Conservation (phyloP, 2,797 vertebrate genomes). For the Acanthopagrus latus region DNA sequence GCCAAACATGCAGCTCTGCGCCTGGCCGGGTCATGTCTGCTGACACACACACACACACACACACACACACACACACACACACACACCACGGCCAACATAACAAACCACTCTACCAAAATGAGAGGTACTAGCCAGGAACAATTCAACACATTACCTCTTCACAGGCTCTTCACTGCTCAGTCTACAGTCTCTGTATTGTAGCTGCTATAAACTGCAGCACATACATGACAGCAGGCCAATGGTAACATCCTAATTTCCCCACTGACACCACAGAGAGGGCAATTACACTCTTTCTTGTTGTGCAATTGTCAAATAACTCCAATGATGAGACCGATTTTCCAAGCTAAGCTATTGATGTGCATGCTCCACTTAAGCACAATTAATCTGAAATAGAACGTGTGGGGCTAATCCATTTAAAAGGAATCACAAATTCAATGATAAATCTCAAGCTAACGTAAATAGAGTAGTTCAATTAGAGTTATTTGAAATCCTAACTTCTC, state of each 20-base stretch:
- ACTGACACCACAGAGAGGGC: slow-evolving; percentile 36
- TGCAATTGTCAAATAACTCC: slow-evolving; percentile 66
- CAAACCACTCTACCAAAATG: slow-evolving; percentile 25
- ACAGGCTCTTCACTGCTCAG: slow-evolving; percentile 27
- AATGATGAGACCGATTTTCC: slow-evolving; percentile 72
- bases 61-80: slow-evolving; percentile 26
- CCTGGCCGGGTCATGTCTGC: slow-evolving; percentile 57
- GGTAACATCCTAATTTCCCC: slow-evolving; percentile 48
- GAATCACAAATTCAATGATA: slow-evolving; percentile 78
- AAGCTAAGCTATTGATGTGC: slow-evolving; percentile 57
- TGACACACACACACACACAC: slow-evolving; percentile 47
- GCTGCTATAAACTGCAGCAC: slow-evolving; percentile 27
- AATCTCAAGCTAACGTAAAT: slow-evolving; percentile 84
- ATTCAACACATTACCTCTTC: slow-evolving; percentile 33
- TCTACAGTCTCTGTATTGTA: slow-evolving; percentile 3
- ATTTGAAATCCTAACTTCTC: slow-evolving; percentile 85
- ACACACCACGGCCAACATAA: slow-evolving; percentile 34
- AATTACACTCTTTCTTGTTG: slow-evolving; percentile 56
- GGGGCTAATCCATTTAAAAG: slow-evolving; percentile 73
- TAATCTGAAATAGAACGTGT: slow-evolving; percentile 63
- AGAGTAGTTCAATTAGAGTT: slow-evolving; percentile 81
- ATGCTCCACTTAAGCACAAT: slow-evolving; percentile 68
- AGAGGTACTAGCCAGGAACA: slow-evolving; percentile 10
- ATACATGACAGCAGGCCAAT: slow-evolving; percentile 43
- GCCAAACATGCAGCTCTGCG: slow-evolving; percentile 57